These are phyloP conservation scores for Crambe crambe DNA, from an alignment of 37 sponge, comb jelly and placozoan genomes.

Conservation along the genomic window DNA sequence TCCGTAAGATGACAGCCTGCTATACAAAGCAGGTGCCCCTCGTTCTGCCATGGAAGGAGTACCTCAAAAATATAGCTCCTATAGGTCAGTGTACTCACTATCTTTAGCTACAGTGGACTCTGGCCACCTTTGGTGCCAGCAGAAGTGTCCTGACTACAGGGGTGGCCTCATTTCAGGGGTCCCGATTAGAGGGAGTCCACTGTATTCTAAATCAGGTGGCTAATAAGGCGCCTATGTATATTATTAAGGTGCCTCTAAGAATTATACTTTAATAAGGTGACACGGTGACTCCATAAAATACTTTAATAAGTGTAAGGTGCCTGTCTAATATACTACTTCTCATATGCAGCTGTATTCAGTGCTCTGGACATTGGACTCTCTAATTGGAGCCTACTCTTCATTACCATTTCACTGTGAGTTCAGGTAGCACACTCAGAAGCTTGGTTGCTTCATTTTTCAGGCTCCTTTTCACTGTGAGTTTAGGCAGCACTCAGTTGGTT, in stretches of 20 bases:
- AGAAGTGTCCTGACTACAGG: too few relatives aligned
- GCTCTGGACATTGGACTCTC: slow-evolving; percentile 95
- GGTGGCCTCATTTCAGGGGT: background rate
- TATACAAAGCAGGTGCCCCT: slow-evolving; percentile 21
- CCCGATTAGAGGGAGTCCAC: too few relatives aligned
- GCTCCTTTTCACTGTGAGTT: too few relatives aligned
- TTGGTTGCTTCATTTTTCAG: too few relatives aligned
- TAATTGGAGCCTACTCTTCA: slow-evolving; percentile 96
- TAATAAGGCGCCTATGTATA: background rate
- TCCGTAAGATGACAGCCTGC: slow-evolving; percentile 24
- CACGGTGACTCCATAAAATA: too few relatives aligned
- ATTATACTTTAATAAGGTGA: background rate
- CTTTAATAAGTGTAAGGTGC: too few relatives aligned
- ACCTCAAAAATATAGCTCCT: slow-evolving; percentile 54
- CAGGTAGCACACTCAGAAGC: too few relatives aligned
- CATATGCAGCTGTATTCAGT: slow-evolving; percentile 68
- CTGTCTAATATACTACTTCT: background rate
- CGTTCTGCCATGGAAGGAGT: slow-evolving; percentile 62
- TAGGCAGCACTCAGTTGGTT: too few relatives aligned
- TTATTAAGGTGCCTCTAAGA: background rate
- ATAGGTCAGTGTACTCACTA: too few relatives aligned
- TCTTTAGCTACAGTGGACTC: too few relatives aligned
- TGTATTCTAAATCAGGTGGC: background rate
- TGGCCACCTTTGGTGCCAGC: too few relatives aligned
- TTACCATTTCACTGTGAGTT: slow-evolving; percentile 93